Evolutionary conservation across 2,888 invertebrate genomes (phyloP).

Genomic region (Eurois occulta): DNA sequence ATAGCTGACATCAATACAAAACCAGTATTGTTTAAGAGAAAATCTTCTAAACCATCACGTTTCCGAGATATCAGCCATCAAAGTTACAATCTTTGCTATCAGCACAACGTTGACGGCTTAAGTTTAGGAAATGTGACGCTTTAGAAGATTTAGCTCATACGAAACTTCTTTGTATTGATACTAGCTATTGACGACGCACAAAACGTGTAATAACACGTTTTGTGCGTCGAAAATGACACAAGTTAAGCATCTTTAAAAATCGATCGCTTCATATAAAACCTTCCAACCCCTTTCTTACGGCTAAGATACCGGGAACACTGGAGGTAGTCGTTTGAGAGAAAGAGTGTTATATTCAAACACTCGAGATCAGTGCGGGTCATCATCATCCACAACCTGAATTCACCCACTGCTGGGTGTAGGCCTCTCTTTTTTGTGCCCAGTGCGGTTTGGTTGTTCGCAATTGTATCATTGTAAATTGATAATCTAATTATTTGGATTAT

Average conservation of each 20-base stretch:
- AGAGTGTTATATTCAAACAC: neutral
- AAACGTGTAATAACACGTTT: too few species aligned
- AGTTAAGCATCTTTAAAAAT: too few species aligned
- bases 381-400: too few species aligned
- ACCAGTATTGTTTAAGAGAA: neutral
- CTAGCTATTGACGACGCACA: neutral
- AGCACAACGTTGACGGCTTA: neutral
- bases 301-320: neutral
- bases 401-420: too few species aligned
- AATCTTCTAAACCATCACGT: neutral
- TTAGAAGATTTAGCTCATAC: neutral
- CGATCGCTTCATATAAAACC: too few species aligned
- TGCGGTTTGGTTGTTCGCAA: neutral
- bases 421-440: neutral
- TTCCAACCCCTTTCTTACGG: neutral
- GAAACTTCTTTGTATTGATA: neutral
- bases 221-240: too few species aligned
- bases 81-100: neutral
- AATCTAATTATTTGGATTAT: neutral
- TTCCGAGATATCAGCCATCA: neutral
- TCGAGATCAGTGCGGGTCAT: neutral
- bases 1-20: neutral
- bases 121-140: neutral
- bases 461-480: neutral
- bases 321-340: neutral